Base-by-base conservation (phyloP, 2,888 invertebrate species). In the Anticlea derivata region DNA sequence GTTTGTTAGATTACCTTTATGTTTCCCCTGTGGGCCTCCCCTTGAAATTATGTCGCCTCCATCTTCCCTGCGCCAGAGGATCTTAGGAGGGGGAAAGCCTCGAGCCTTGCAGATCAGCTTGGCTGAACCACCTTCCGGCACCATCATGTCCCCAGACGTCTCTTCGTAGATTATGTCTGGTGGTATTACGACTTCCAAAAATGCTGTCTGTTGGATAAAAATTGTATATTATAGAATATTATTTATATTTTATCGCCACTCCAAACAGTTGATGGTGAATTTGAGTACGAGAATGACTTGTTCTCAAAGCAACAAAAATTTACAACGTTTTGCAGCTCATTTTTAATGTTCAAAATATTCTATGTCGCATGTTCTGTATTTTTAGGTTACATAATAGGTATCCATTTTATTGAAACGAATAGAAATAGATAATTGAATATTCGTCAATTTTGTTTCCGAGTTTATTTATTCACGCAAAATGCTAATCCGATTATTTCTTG, bases 131-230 rank as follows among this genome's bases (percentile, higher is more conserved):
- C 97, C 97, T 87, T 97, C 97, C n/a, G 96, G 96, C 45, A 97
- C 97, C 96, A 97, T 97, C 93, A 97, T 94, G 78, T 98, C 98
- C 7, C 97, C 97, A 40, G 97, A 96, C 6, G 97, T 97, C 78
- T 97, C 97, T 74, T 97, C 97, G 75, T 95, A 96, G 67, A 96
- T 92, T 64, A 97, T 96, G 76, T 97, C 97, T 43, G 97, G 97
- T 23, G 97, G 96, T 72, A 97, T 96, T 22, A 97, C 97, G 62
- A 98, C 97, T 85, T 97, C 97, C 74, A 98, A 86, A 79, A 93
- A 96, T 61, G 97, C 97, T 63, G 95, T 96, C 96, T 96, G 77
- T 68, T 43, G 41, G 13, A 5, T 24, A 33, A 10, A 44, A 33
- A 22, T 45, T n/a, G n/a, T 44, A n/a, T 22, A n/a, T 38, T 26